These are phyloP conservation scores for Psettodes erumei DNA, from an alignment of 2,113 vertebrate genomes.

Conservation along the genomic window DNA sequence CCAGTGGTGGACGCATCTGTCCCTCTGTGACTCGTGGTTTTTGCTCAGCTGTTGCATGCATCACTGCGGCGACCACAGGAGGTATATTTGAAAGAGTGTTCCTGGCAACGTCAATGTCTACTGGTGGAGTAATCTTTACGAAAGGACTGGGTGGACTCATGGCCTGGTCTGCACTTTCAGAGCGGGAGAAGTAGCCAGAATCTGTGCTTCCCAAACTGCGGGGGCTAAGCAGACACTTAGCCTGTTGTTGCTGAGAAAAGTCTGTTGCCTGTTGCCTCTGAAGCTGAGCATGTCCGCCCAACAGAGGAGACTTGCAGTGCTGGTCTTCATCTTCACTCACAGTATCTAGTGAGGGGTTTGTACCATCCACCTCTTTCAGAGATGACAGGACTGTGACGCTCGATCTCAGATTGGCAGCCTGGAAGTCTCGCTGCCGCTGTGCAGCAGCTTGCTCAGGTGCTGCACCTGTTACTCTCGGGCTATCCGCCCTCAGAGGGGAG, in stretches of 20 bases:
- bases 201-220: constrained; percentile 97
- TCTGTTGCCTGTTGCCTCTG: constrained; percentile 98
- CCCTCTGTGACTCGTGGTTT: constrained; percentile 80
- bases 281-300: constrained; percentile 88
- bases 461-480: constrained; percentile 86
- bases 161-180: constrained; percentile 95
- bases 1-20: constrained; percentile 92
- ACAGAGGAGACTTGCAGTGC: constrained; percentile 79
- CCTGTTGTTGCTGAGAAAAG: constrained; percentile 91
- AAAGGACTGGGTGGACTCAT: constrained; percentile 93
- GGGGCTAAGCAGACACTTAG: constrained; percentile 93
- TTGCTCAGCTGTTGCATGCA: constrained; percentile 83
- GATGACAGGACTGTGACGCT: constrained; percentile 80
- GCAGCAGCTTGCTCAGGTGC: constrained; percentile 84
- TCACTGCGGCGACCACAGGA: constrained; percentile 80
- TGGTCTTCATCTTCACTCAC: constrained; percentile 85
- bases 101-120: constrained; percentile 88
- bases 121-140: constrained; percentile 85
- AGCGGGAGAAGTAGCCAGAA: constrained; percentile 97
- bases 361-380: constrained; percentile 85
- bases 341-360: constrained; percentile 81
- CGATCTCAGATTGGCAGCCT: constrained; percentile 76
- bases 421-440: constrained; percentile 88
- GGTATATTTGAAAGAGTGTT: constrained; percentile 66
- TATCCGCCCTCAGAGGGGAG: constrained; percentile 90